phyloP scores from a whole-genome alignment of 1,140 invertebrate species.

The Drosophila obscura region DNA sequence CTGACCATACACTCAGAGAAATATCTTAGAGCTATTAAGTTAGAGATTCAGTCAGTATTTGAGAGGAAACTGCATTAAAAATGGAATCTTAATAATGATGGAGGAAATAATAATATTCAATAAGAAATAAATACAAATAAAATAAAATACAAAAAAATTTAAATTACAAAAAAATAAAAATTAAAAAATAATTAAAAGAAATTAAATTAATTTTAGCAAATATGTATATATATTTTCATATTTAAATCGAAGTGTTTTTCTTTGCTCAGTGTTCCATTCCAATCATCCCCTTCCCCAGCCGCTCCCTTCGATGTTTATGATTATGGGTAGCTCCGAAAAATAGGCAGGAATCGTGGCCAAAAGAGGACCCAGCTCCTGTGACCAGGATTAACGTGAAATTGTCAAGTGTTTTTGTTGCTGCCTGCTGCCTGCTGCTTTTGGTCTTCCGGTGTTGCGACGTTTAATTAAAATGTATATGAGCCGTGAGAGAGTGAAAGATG shows the following conservation, averaged over 20 bases:
- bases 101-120: too few relatives aligned
- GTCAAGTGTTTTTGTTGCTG: slow-evolving; percentile 62
- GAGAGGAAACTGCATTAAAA: too few relatives aligned
- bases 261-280: slow-evolving; percentile 9
- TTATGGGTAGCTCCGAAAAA: slow-evolving; percentile 58
- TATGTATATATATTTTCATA: too few relatives aligned
- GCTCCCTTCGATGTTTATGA: slow-evolving; percentile 67
- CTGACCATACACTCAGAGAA: neutral
- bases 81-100: too few relatives aligned
- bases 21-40: too few relatives aligned
- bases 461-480: slow-evolving; percentile 81
- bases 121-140: too few relatives aligned
- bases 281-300: neutral
- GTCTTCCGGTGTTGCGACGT: slow-evolving; percentile 53
- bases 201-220: too few relatives aligned
- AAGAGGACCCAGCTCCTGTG: slow-evolving; percentile 33
- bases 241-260: neutral
- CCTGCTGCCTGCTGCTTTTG: slow-evolving; percentile 7
- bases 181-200: too few relatives aligned
- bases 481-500: slow-evolving; percentile 52
- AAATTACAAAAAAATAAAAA: too few relatives aligned
- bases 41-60: too few relatives aligned
- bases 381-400: slow-evolving; percentile 78
- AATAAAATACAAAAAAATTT: too few relatives aligned
- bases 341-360: slow-evolving; percentile 44